These are phyloP conservation scores for Euphysa ruthae DNA, from an alignment of 30 jellyfish, hydroid and myxozoan genomes.

Conservation along the genomic window DNA sequence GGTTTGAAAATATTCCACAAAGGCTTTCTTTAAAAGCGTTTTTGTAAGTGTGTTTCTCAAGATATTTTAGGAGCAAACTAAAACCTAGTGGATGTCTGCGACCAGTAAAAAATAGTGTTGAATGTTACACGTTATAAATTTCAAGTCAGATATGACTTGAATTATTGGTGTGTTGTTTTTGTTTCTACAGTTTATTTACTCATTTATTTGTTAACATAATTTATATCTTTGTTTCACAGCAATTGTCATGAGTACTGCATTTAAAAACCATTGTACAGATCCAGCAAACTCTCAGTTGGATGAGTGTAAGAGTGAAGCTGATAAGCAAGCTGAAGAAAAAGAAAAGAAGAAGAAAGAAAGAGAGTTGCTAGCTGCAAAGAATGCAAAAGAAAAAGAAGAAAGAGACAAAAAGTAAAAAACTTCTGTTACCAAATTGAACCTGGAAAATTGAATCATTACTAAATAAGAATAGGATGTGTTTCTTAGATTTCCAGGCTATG, in stretches of 20 bases:
- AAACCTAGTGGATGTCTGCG: too few species aligned
- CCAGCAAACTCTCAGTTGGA: not conserved
- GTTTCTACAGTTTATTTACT: slow-evolving; percentile 39
- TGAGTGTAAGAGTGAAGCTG: not conserved
- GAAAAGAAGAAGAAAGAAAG: not conserved
- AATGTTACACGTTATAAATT: too few species aligned
- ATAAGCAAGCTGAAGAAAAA: not conserved
- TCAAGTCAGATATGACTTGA: slow-evolving; percentile 8
- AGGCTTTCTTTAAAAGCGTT: too few species aligned
- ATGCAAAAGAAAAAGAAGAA: not conserved
- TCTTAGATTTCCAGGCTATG: too few species aligned
- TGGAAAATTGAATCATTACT: too few species aligned
- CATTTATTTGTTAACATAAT: slow-evolving; percentile 22
- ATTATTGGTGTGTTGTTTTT: slow-evolving; percentile 18
- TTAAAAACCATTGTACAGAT: not conserved
- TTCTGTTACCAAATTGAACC: too few species aligned
- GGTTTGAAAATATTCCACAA: too few species aligned
- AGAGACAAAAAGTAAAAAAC: not conserved
- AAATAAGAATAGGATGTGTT: too few species aligned
- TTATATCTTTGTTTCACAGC: not conserved
- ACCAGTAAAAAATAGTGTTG: too few species aligned
- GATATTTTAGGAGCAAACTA: too few species aligned
- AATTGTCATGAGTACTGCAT: not conserved
- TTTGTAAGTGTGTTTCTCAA: too few species aligned
- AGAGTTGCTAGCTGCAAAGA: not conserved